phyloP scores from a whole-genome alignment of 2,797 vertebrate species.

The Pipistrellus kuhlii region DNA sequence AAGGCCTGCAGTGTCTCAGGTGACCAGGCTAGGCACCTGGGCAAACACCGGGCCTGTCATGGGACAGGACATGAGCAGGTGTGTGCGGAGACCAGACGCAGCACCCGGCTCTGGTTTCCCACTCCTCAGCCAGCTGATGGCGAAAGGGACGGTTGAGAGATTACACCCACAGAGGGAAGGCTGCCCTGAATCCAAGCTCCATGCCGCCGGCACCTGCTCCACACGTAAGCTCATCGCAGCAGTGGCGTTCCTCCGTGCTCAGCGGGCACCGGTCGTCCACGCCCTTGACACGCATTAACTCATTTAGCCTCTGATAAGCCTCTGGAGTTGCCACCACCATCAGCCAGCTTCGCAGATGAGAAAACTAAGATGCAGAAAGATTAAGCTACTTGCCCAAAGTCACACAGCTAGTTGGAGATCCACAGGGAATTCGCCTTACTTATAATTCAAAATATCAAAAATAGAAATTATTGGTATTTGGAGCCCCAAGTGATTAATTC shows the following conservation, averaged over 20 bases:
- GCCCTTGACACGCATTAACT: neutral
- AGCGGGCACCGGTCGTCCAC: neutral
- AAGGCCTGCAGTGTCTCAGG: neutral
- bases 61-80: neutral
- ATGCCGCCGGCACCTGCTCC: neutral
- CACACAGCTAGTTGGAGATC: neutral
- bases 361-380: neutral
- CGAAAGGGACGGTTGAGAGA: neutral
- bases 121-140: neutral
- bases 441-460: conserved; percentile 1
- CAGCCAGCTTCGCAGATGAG: conserved; percentile 13
- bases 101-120: neutral
- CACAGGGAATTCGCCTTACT: neutral
- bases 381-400: neutral
- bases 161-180: neutral
- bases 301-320: neutral
- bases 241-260: neutral
- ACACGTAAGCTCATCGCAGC: neutral
- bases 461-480: neutral
- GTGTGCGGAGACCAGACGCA: neutral
- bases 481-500: neutral
- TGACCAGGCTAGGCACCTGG: neutral
- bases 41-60: neutral
- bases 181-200: neutral
- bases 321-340: neutral